phyloP scores from a whole-genome alignment of 2,888 invertebrate genomes.

The Panopea generosa region DNA sequence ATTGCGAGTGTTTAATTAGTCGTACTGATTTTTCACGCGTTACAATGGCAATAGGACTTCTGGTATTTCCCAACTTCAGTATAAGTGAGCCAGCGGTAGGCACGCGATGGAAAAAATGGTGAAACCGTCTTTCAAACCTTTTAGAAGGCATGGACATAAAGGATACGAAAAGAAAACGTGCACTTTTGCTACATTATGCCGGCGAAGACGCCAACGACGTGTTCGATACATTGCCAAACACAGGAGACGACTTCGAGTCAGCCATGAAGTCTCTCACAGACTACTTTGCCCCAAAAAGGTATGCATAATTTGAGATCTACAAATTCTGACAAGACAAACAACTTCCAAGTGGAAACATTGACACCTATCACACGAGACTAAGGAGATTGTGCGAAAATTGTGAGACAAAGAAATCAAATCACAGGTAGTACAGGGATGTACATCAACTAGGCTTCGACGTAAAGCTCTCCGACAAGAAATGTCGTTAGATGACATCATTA shows the following conservation, averaged over 20 bases:
- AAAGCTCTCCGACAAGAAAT: slow-evolving; percentile 25
- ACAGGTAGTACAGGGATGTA: slow-evolving; percentile 29
- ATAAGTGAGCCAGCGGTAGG: slow-evolving; percentile 1
- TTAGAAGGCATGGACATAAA: slow-evolving; percentile 44
- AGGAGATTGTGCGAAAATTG: slow-evolving; percentile 38
- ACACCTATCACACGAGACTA: slow-evolving; percentile 51
- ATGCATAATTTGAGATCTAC: slow-evolving; percentile 21
- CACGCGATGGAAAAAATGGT: slow-evolving; percentile 48
- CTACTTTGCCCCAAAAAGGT: slow-evolving; percentile 58
- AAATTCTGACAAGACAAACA: too few species aligned
- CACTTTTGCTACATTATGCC: slow-evolving; percentile 53
- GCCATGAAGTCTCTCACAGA: slow-evolving; percentile 36
- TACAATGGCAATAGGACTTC: too few species aligned
- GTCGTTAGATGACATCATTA: background rate
- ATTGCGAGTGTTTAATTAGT: too few species aligned
- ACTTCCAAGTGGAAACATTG: slow-evolving; percentile 9
- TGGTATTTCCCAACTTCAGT: too few species aligned
- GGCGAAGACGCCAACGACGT: slow-evolving; percentile 58
- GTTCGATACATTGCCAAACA: slow-evolving; percentile 34
- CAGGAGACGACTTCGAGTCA: slow-evolving; percentile 17
- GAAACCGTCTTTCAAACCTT: slow-evolving; percentile 28
- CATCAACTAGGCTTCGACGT: slow-evolving; percentile 44
- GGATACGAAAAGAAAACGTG: slow-evolving; percentile 41
- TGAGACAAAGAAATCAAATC: slow-evolving; percentile 42
- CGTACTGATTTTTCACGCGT: too few species aligned